Evolutionary conservation across 2,888 invertebrate species (phyloP).

Genomic region (Agonopterix heracliana): DNA sequence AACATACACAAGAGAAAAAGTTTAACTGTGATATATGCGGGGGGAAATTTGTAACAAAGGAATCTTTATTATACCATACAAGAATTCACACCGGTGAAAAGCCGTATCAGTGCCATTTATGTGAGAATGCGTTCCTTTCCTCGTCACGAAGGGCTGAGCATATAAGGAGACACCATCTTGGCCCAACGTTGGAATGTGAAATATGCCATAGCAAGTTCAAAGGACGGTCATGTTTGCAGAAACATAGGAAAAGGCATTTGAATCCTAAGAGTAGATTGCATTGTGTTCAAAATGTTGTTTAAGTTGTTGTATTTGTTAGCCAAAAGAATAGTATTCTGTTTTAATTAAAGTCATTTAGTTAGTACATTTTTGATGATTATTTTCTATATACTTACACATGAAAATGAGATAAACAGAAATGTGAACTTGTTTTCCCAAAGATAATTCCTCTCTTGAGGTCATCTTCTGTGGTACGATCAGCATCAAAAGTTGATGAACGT

Average conservation of each 20-base stretch:
- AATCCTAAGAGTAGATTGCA: slow-evolving; percentile 13
- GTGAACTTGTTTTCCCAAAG: too few relatives aligned
- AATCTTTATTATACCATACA: slow-evolving; percentile 17
- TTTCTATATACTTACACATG: too few relatives aligned
- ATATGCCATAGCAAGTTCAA: slow-evolving; percentile 15
- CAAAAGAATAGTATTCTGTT: too few relatives aligned
- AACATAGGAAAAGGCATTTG: slow-evolving; percentile 14
- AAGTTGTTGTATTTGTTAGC: not conserved
- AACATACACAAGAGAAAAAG: slow-evolving; percentile 20
- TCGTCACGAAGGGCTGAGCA: slow-evolving; percentile 17
- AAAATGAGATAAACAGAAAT: too few relatives aligned
- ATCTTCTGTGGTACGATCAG: too few relatives aligned
- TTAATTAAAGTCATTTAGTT: too few relatives aligned
- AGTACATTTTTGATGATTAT: too few relatives aligned
- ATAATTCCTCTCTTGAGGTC: too few relatives aligned
- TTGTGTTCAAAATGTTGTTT: not conserved
- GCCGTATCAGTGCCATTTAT: slow-evolving; percentile 16
- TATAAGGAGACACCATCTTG: slow-evolving; percentile 15
- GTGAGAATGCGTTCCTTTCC: slow-evolving; percentile 17
- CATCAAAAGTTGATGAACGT: too few relatives aligned
- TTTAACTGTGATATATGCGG: slow-evolving; percentile 19
- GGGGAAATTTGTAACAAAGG: slow-evolving; percentile 18
- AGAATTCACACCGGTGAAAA: slow-evolving; percentile 20
- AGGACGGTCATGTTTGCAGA: slow-evolving; percentile 7
- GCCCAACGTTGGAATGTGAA: slow-evolving; percentile 12